Evolutionary conservation across 1,140 invertebrate species (phyloP).

Genomic region (Macrobrachium rosenbergii): DNA sequence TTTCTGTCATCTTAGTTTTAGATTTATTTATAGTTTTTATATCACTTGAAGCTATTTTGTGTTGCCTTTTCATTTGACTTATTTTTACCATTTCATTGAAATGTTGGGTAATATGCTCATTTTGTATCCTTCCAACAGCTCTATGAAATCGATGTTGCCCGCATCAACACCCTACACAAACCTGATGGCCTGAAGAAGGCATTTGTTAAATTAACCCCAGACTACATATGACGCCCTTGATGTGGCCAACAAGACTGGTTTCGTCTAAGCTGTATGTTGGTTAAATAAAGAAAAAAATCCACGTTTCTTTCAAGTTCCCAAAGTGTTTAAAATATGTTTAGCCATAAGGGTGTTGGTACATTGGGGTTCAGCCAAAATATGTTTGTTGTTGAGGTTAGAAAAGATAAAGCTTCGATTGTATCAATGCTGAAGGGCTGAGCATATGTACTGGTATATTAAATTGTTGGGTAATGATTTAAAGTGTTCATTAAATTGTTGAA

Average conservation of each 20-base stretch:
- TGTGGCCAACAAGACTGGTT: constrained; percentile 99
- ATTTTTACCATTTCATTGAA: background rate
- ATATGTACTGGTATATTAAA: no score
- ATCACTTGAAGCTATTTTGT: background rate
- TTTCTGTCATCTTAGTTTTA: no score
- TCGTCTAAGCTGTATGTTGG: constrained; percentile 81
- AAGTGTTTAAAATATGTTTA: no score
- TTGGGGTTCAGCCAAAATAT: no score
- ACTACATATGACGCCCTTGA: no score
- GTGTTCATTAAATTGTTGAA: no score
- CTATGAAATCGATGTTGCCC: constrained; percentile 98
- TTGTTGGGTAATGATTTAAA: no score
- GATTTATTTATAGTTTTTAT: no score
- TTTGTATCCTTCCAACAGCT: constrained; percentile 71
- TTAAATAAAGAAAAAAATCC: constrained; percentile 27
- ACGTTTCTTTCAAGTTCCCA: background rate
- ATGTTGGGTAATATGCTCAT: background rate
- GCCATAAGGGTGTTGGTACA: no score
- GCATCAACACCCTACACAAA: constrained; percentile 97
- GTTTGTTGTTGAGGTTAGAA: no score
- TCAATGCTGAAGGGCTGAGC: no score
- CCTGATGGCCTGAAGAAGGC: constrained; percentile 99
- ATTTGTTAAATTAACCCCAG: constrained; percentile 95
- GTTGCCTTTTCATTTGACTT: background rate
- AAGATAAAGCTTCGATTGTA: no score